Conservation (phyloP, 2,888 invertebrate species). For the Euproctis similis region DNA sequence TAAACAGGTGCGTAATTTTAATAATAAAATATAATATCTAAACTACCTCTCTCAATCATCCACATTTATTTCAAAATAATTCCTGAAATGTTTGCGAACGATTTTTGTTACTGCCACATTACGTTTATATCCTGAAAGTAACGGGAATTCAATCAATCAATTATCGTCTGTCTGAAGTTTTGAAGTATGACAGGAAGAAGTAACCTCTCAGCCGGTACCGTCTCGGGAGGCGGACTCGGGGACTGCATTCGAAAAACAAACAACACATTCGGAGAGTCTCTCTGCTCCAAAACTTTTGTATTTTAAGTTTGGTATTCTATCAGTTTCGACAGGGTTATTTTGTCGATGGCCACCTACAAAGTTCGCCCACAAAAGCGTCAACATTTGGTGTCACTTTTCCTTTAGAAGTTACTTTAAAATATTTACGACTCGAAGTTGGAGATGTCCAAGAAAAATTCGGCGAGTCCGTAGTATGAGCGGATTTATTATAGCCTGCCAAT, state of each 20-base stretch:
- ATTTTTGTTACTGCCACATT: neutral
- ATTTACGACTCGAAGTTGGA: conserved; percentile 66
- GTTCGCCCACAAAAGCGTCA: conserved; percentile 52
- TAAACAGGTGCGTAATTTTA: too few relatives aligned
- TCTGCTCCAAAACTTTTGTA: conserved; percentile 53
- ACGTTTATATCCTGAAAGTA: conserved; percentile 2
- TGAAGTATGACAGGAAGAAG: conserved; percentile 11
- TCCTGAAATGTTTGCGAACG: too few relatives aligned
- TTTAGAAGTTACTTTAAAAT: conserved; percentile 69
- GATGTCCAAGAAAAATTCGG: conserved; percentile 51
- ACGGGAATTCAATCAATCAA: conserved; percentile 8
- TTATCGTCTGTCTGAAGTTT: conserved; percentile 12
- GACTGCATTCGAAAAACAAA: conserved; percentile 38
- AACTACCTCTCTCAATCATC: too few relatives aligned
- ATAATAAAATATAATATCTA: too few relatives aligned
- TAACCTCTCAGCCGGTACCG: conserved; percentile 6
- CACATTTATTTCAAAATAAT: too few relatives aligned
- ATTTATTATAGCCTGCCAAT: conserved; percentile 62
- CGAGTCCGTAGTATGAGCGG: conserved; percentile 43
- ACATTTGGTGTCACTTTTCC: conserved; percentile 66
- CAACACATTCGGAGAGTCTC: conserved; percentile 43
- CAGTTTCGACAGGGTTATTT: conserved; percentile 63
- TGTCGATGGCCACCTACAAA: conserved; percentile 53
- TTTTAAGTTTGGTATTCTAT: conserved; percentile 52
- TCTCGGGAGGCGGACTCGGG: conserved; percentile 17